These are phyloP conservation scores for Ciconia boyciana DNA, from an alignment of 2,113 vertebrate genomes.

Conservation along the genomic window DNA sequence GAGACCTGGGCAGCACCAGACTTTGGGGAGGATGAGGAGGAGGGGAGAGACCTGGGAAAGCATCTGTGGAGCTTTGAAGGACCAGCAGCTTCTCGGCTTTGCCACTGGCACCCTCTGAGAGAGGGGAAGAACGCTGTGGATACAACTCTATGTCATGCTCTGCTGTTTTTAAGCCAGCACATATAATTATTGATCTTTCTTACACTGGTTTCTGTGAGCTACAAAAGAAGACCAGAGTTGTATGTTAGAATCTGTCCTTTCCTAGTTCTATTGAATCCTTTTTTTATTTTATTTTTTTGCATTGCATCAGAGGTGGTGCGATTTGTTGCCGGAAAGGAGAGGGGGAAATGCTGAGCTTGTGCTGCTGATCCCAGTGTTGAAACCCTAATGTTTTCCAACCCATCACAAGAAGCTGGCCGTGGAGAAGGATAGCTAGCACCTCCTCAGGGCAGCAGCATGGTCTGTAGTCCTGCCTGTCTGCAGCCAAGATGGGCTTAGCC, in stretches of 20 bases:
- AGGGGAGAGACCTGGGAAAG: neutral
- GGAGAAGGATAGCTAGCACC: neutral
- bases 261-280: neutral
- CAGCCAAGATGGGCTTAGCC: neutral
- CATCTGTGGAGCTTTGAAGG: neutral
- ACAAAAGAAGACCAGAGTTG: neutral
- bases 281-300: neutral
- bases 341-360: neutral
- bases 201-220: neutral
- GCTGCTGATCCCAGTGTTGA: neutral
- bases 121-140: neutral
- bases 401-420: accelerated
- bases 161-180: neutral
- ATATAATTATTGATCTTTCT: neutral
- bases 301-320: neutral
- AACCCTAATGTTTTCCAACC: neutral
- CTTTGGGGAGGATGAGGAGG: neutral
- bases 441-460: neutral
- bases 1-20: neutral
- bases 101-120: accelerated
- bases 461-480: neutral
- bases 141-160: neutral
- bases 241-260: neutral
- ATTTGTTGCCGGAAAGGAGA: neutral
- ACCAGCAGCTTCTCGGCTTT: neutral